Evolutionary conservation across 2,888 invertebrate genomes (phyloP).

Genomic region (Hirtodrosophila trivittata): DNA sequence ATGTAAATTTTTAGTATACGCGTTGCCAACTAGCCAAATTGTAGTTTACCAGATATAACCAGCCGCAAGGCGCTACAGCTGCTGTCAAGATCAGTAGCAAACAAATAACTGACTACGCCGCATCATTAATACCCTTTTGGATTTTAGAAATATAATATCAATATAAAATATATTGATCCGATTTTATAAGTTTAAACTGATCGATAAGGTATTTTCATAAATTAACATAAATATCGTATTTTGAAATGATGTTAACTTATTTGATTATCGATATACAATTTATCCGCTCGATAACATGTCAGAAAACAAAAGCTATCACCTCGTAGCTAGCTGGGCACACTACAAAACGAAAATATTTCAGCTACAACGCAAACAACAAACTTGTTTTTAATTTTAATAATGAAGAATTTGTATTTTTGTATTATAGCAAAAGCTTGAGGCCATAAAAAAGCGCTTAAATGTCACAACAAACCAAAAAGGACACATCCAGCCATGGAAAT

Average conservation of each 20-base stretch:
- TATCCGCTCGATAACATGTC: neutral
- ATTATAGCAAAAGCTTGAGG: conserved; percentile 28
- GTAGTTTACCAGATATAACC: conserved; percentile 29
- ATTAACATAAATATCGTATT: too few relatives aligned
- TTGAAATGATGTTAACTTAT: too few relatives aligned
- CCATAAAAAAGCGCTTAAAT: conserved; percentile 63
- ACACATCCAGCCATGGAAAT: conserved; percentile 55
- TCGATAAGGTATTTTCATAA: too few relatives aligned
- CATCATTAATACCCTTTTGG: too few relatives aligned
- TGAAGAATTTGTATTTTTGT: conserved; percentile 7
- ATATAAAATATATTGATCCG: too few relatives aligned
- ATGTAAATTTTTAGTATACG: conserved; percentile 39
- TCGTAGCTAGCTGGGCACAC: neutral
- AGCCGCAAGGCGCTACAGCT: neutral
- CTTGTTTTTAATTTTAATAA: neutral
- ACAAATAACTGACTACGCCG: too few relatives aligned
- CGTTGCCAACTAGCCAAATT: conserved; percentile 43
- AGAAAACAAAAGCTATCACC: neutral
- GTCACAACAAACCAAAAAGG: conserved; percentile 81
- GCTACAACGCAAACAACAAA: neutral
- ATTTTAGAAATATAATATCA: too few relatives aligned
- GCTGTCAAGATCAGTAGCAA: neutral
- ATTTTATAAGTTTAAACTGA: too few relatives aligned
- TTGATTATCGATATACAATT: neutral
- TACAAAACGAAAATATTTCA: neutral